Base-by-base conservation (phyloP, 2,113 vertebrate species). In the Cryptomyrus ogoouensis region DNA sequence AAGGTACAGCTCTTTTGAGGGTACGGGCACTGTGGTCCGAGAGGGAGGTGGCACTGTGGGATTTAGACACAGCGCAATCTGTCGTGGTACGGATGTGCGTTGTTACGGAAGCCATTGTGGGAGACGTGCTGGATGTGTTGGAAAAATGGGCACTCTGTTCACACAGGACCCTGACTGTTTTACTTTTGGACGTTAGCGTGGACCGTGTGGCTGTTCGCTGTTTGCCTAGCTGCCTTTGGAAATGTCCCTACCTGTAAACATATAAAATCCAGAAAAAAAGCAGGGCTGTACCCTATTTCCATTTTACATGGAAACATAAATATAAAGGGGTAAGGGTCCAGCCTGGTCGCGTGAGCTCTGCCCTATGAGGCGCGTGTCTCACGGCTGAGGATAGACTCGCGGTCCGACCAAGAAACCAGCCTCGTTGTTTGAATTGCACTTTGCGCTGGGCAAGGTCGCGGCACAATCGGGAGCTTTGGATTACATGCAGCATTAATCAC, bases 41-140 rank as follows among this genome's bases (percentile, higher is more conserved):
- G 35, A 91, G 90, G 87, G 89, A 19, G 90, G 94, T 94, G 92
- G 93, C 88, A 92, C 92, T 93, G 91, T 94, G 94, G 92, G 92
- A 93, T 96, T 95, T 94, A 91, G 93, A 89, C 93, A 96, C 91
- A 95, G 95, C 96, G 96, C 96, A 96, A 94, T 92, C 88, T 94
- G 94, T 94, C 92, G 93, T 92, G 92, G 89, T 92, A 91, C 91
- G 90, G 87, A 93, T 91, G 77, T 92, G 53, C 95, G 95, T 95
- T 94, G 93, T 94, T 94, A 53, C 66, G 46, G 35, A 21, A 90
- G 47, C 12, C 2, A 2, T 42, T 39, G 19, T 52, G 88, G 90
- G 88, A 87, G 92, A 88, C 7, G 8, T 89, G 91, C 91, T 93
- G 12, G 44, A 87, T 27, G 27, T 58, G 74, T 62, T 89, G 6